Percentiles rank a stretch among this genome's conserved stretches.
Conservation (phyloP, 1,140 invertebrate species). For the Nomia melanderi region DNA sequence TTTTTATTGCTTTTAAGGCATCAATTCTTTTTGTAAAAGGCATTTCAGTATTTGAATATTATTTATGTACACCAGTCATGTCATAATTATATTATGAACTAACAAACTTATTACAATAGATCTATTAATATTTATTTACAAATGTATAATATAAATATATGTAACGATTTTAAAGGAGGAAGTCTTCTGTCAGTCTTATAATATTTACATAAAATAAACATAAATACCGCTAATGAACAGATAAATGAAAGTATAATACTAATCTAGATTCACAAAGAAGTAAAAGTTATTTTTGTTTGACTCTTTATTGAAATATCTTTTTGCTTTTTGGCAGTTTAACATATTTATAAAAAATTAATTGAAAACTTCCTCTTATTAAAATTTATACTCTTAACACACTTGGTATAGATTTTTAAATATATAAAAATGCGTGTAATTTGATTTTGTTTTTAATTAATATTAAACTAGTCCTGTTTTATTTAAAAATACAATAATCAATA, state of each 20-base stretch:
- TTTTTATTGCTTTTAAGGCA: slow-evolving; percentile 20
- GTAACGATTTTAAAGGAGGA: background rate
- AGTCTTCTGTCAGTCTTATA: background rate
- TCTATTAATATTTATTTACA: slow-evolving; percentile 27
- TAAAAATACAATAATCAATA: background rate
- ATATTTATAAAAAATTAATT: background rate
- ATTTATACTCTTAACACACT: background rate
- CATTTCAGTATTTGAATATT: slow-evolving; percentile 3
- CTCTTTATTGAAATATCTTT: background rate
- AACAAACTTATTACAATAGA: slow-evolving; percentile 8
- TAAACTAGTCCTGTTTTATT: background rate
- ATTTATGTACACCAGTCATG: background rate
- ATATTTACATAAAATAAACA: background rate
- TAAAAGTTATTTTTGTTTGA: background rate
- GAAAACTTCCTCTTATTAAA: slow-evolving; percentile 3
- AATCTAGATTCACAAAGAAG: background rate
- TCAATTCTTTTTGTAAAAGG: background rate
- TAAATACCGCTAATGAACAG: background rate
- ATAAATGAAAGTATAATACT: background rate
- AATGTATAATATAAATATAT: slow-evolving; percentile 10
- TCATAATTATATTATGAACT: background rate
- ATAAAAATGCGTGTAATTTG: background rate
- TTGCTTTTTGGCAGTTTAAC: background rate
- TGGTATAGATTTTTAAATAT: background rate
- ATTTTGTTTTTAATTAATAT: slow-evolving; percentile 6